phyloP scores from a whole-genome alignment of 2,797 vertebrate genomes.

The Falco novaeseelandiae region DNA sequence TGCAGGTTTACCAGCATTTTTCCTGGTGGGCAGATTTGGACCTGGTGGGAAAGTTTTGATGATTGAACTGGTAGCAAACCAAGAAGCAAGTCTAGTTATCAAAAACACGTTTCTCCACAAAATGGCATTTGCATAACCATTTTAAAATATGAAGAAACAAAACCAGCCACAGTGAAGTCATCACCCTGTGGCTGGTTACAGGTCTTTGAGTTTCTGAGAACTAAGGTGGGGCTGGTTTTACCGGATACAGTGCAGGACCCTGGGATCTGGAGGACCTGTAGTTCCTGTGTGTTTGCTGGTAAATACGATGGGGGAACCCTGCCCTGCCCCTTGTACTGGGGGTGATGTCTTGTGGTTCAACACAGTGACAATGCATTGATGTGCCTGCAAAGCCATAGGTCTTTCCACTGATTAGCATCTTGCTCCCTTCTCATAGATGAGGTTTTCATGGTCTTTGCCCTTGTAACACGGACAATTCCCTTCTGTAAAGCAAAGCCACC shows the following conservation, averaged over 20 bases:
- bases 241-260: neutral
- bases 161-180: neutral
- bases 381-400: neutral
- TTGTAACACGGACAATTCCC: neutral
- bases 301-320: accelerated
- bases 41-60: neutral
- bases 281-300: neutral
- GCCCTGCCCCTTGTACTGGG: neutral
- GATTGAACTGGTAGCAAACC: neutral
- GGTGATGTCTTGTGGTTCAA: neutral
- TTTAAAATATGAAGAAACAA: neutral
- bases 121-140: accelerated
- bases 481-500: neutral
- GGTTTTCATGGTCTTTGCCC: neutral
- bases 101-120: neutral
- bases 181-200: neutral
- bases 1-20: neutral
- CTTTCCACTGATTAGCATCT: neutral
- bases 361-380: no score
- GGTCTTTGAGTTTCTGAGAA: neutral
- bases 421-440: neutral
- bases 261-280: neutral
- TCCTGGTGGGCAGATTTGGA: neutral
- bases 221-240: neutral
- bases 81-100: neutral